These are phyloP conservation scores for Lepus timidus DNA, from an alignment of 2,113 vertebrate species.

Conservation along the genomic window DNA sequence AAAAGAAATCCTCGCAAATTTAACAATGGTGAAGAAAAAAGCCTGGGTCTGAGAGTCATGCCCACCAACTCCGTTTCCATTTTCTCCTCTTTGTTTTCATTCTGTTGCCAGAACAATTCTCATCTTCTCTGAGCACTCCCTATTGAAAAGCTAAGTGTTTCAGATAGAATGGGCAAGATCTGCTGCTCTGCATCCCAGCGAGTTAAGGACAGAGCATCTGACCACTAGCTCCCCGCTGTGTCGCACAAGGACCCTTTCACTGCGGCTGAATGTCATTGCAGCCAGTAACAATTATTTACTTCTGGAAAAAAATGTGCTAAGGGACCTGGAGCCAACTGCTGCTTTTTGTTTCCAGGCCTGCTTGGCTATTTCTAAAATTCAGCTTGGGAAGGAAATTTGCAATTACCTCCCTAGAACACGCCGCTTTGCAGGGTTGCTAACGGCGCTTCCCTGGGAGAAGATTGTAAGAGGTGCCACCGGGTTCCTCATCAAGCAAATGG, in stretches of 20 bases:
- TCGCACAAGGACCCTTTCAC: slow-evolving; percentile 74
- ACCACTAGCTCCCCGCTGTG: slow-evolving; percentile 73
- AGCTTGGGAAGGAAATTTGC: slow-evolving; percentile 75
- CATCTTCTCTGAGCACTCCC: slow-evolving; percentile 74
- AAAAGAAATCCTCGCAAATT: slow-evolving; percentile 50
- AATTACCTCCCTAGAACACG: slow-evolving; percentile 65
- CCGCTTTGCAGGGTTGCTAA: slow-evolving; percentile 58
- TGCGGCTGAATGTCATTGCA: slow-evolving; percentile 74
- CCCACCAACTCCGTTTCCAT: slow-evolving; percentile 48
- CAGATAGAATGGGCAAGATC: slow-evolving; percentile 72
- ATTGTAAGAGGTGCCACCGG: slow-evolving; percentile 15
- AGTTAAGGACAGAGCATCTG: slow-evolving; percentile 69
- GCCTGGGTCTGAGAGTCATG: neutral
- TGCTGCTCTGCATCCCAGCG: slow-evolving; percentile 17
- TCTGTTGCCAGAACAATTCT: slow-evolving; percentile 56
- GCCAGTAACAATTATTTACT: slow-evolving; percentile 83
- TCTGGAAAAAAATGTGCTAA: slow-evolving; percentile 74
- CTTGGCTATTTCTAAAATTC: slow-evolving; percentile 75
- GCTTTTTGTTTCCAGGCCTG: slow-evolving; percentile 66
- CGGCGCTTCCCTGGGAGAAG: neutral
- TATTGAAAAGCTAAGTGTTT: slow-evolving; percentile 76
- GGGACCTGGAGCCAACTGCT: slow-evolving; percentile 71
- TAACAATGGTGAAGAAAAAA: slow-evolving; percentile 56
- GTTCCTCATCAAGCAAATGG: slow-evolving; percentile 47
- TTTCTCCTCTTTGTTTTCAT: slow-evolving; percentile 68